These are phyloP conservation scores for Napeogenes inachia DNA, from an alignment of 2,888 invertebrate species.

Conservation along the genomic window DNA sequence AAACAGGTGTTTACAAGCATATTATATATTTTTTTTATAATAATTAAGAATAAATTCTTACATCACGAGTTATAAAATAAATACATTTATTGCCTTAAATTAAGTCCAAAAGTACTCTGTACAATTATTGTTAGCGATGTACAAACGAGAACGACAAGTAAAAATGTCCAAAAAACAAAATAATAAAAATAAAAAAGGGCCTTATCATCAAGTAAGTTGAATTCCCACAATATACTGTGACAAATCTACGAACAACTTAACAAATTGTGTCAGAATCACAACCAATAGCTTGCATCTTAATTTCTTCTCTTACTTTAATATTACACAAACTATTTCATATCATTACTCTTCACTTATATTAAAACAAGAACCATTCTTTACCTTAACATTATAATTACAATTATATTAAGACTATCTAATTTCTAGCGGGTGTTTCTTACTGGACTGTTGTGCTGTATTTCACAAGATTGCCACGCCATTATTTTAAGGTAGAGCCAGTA, in stretches of 20 bases:
- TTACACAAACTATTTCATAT: constrained; percentile 77
- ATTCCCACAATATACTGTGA: constrained; percentile 62
- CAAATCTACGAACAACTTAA: constrained; percentile 73
- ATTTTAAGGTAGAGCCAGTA: constrained; percentile 17
- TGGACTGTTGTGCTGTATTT: constrained; percentile 65
- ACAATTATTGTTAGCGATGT: constrained; percentile 78
- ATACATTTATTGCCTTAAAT: constrained; percentile 78
- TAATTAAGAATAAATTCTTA: constrained; percentile 78
- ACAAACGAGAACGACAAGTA: constrained; percentile 75
- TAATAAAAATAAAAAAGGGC: constrained; percentile 55
- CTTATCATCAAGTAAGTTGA: constrained; percentile 66
- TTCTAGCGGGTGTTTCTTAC: constrained; percentile 71
- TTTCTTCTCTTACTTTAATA: constrained; percentile 71
- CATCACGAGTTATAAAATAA: constrained; percentile 78
- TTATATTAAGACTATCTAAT: constrained; percentile 75
- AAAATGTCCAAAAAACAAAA: constrained; percentile 63
- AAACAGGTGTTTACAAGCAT: constrained; percentile 74
- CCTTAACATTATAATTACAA: constrained; percentile 72
- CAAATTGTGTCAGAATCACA: constrained; percentile 77
- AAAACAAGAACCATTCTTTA: constrained; percentile 77
- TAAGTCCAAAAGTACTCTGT: constrained; percentile 78
- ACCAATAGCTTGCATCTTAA: constrained; percentile 77
- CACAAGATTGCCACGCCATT: constrained; percentile 48
- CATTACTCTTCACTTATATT: constrained; percentile 76
- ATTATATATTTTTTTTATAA: constrained; percentile 77